A percentile compares a stretch with the other conserved stretches of the same genome.
These are phyloP conservation scores for Mormyrops attenuatus DNA, from an alignment of 2,797 vertebrate species.

Conservation along the genomic window DNA sequence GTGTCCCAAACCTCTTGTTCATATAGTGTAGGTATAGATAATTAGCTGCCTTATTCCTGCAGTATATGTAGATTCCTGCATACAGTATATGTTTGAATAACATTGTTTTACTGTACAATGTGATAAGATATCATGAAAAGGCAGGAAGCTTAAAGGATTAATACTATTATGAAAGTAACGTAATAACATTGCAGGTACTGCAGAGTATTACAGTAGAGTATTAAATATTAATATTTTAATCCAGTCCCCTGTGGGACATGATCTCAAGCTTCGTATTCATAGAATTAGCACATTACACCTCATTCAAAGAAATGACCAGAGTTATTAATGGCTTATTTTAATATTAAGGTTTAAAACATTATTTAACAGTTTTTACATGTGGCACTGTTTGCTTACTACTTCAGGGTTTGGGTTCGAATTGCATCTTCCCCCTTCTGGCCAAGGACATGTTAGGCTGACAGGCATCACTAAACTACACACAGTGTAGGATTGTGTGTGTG, in stretches of 20 bases:
- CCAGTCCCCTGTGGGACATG: background rate
- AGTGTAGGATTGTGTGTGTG: background rate
- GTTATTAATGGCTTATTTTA: background rate
- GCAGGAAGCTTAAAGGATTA: constrained; percentile 3
- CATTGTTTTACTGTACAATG: background rate
- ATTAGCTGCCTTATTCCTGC: background rate
- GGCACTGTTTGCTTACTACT: background rate
- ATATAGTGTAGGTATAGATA: background rate
- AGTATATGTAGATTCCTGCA: background rate
- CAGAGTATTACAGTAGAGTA: background rate
- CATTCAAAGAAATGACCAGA: background rate
- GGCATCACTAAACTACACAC: background rate
- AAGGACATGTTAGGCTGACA: background rate
- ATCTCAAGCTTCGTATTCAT: background rate
- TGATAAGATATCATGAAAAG: constrained; percentile 1
- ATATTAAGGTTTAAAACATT: background rate
- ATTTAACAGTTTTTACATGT: background rate
- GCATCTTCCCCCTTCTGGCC: background rate
- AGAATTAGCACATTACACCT: background rate
- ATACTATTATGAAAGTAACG: background rate
- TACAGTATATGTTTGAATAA: background rate
- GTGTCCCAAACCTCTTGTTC: background rate
- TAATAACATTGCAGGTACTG: background rate
- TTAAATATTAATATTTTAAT: constrained; percentile 11
- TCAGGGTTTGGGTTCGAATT: background rate